Evolutionary conservation across 2,797 vertebrate species (phyloP).

Genomic region (Pithecia hirsuta): DNA sequence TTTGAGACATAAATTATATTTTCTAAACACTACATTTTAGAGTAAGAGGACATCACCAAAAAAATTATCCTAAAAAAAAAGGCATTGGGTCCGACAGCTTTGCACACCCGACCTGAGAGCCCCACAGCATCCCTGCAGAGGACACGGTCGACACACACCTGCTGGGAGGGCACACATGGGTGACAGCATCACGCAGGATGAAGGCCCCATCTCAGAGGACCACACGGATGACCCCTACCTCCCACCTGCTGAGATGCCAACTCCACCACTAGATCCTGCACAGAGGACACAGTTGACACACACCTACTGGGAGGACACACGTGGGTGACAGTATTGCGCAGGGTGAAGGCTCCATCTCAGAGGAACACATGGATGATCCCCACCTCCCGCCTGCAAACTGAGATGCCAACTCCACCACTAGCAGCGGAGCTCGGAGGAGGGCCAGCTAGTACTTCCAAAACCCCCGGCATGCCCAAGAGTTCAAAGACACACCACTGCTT

Average conservation of each 20-base stretch:
- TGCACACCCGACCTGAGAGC: neutral
- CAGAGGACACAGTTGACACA: accelerated
- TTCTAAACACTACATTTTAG: neutral
- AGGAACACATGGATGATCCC: neutral
- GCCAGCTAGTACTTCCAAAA: neutral
- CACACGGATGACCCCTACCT: accelerated
- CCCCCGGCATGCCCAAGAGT: neutral
- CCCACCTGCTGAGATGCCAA: neutral
- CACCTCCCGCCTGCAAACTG: neutral
- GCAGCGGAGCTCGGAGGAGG: neutral
- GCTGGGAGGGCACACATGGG: accelerated
- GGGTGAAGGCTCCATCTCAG: neutral
- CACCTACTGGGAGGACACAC: accelerated
- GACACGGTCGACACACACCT: accelerated
- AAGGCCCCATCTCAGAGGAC: neutral
- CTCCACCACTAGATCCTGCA: too few species aligned
- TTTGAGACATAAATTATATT: neutral
- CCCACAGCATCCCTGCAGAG: neutral
- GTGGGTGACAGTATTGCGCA: accelerated
- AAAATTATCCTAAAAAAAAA: neutral
- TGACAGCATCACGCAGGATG: accelerated
- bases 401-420: neutral
- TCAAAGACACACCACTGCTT: accelerated
- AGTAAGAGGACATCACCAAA: neutral
- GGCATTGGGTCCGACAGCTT: too few species aligned